Conservation (phyloP, 2,797 vertebrate genomes). For the Hyperoplus immaculatus region DNA sequence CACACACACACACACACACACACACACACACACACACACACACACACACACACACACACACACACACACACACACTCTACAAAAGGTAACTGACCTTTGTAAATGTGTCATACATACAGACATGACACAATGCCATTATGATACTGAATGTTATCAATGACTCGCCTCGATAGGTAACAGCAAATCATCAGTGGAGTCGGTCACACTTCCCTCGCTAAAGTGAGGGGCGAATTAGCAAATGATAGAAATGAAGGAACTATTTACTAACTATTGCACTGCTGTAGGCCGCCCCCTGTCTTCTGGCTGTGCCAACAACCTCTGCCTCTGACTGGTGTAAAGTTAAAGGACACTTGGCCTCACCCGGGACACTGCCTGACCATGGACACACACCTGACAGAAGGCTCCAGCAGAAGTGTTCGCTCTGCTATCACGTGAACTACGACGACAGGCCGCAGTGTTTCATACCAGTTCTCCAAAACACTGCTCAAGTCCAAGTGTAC, state of each 20-base stretch:
- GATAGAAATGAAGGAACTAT: slow-evolving; percentile 29
- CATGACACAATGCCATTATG: slow-evolving; percentile 54
- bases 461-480: slow-evolving; percentile 44
- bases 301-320: slow-evolving; percentile 23
- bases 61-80: slow-evolving; percentile 31
- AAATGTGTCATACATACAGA: slow-evolving; percentile 41
- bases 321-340: slow-evolving; percentile 46
- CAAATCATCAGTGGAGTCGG: slow-evolving; percentile 35
- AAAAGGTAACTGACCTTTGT: slow-evolving; percentile 49
- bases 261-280: slow-evolving; percentile 44
- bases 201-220: slow-evolving; percentile 30
- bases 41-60: slow-evolving; percentile 4
- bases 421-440: slow-evolving; percentile 35
- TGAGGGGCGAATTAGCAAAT: slow-evolving; percentile 40
- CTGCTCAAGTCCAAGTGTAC: slow-evolving; percentile 80
- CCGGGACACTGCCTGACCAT: slow-evolving; percentile 64
- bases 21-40: too few relatives aligned
- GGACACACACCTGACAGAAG: slow-evolving; percentile 57
- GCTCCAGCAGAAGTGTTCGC: slow-evolving; percentile 47
- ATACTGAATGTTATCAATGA: slow-evolving; percentile 74
- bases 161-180: slow-evolving; percentile 45
- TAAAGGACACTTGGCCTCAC: slow-evolving; percentile 47
- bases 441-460: slow-evolving; percentile 55
- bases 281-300: slow-evolving; percentile 35
- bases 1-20: too few relatives aligned